Evolutionary conservation across 2,797 vertebrate species (phyloP).

Genomic region (Gymnothorax reevesii): DNA sequence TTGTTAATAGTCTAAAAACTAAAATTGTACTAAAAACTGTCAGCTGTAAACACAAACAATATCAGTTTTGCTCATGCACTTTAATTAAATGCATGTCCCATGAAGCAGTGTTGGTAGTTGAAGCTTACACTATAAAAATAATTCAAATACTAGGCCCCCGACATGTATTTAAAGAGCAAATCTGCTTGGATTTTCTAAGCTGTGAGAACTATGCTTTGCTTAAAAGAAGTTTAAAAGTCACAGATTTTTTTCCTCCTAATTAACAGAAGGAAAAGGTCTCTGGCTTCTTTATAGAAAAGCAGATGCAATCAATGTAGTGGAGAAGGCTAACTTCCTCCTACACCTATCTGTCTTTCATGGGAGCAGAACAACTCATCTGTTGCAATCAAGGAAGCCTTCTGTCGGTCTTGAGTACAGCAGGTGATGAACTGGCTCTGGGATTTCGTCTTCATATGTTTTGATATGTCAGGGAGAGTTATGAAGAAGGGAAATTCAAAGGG

Average conservation of each 20-base stretch:
- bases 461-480: not conserved
- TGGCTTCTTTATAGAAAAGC: not conserved
- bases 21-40: no score
- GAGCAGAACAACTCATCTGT: conserved; percentile 10
- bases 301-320: not conserved
- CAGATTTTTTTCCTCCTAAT: not conserved
- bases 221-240: not conserved
- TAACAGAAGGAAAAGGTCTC: not conserved
- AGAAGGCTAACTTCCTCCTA: not conserved
- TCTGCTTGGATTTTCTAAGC: not conserved
- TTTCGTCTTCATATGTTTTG: not conserved
- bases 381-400: not conserved
- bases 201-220: not conserved
- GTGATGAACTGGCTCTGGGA: not conserved
- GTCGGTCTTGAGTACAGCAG: not conserved
- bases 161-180: not conserved
- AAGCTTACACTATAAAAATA: no score
- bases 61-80: no score
- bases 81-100: no score
- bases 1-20: no score
- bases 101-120: no score
- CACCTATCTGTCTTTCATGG: not conserved
- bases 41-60: no score
- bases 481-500: not conserved
- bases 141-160: not conserved